Base-by-base conservation (phyloP, 2,888 invertebrate genomes). In the Diploptera punctata region DNA sequence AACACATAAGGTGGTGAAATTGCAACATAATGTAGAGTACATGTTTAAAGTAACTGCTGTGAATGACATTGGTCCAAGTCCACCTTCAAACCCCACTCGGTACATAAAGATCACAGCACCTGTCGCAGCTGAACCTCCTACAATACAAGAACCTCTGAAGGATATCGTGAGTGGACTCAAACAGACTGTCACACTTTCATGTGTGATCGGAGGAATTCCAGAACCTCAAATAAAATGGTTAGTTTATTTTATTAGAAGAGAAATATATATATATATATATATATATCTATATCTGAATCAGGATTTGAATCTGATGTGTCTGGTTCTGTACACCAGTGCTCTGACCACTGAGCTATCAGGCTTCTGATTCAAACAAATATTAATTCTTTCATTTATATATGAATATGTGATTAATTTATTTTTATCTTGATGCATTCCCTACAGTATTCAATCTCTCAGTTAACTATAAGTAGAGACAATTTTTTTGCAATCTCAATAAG, bases 141-240 rank as follows among this genome's bases (percentile, higher is more conserved):
- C 86, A 21, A 87, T 93, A 60, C 87, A 90, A 77, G 90, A 91
- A 80, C 87, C 90, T 60, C 84, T 94, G 57, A 89, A 88, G 79
- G 90, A 93, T 79, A 81, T 89, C 19, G 84, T 88, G 7, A 87
- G 88, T 49, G 89, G 88, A 67, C 87, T 91, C 57, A 86, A 88
- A 71, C 87, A 90, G 79, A 87, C 89, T 70, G 83, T 93, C n/a
- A 90, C 90, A 70, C 82, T 95, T 16, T 87, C 88, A 4, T 93
- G 93, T 80, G 89, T 92, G 77, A 91, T 94, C 77, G 89, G 90
- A 73, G 95, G 94, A 49, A 83, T 88, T 76, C 94, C 95, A 18
- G 85, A 86, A 79, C 94, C 95, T 2, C 89, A 88, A 77, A 87
- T 94, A 18, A 87, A 86, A 76, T 95, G 94, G 94, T 86, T 80